A percentile compares a stretch with the other conserved stretches of the same genome.
Conservation (phyloP, 2,113 vertebrate genomes). For the Melanocharis versteri region DNA sequence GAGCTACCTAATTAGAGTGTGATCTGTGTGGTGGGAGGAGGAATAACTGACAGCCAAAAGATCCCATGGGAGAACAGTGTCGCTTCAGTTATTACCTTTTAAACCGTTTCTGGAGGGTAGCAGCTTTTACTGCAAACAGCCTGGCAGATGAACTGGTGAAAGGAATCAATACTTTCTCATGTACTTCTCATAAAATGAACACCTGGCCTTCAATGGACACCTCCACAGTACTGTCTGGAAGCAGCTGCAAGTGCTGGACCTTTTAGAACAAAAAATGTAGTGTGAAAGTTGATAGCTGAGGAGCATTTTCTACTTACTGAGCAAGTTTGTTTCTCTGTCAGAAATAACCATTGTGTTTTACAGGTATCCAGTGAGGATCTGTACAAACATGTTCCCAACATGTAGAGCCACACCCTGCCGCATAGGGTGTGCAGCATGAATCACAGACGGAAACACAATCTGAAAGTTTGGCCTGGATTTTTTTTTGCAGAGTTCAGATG, state of each 20-base stretch:
- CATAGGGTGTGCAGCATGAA: slow-evolving; percentile 1
- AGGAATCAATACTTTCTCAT: not conserved
- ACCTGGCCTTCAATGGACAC: not conserved
- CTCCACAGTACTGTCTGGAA: not conserved
- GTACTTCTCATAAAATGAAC: not conserved
- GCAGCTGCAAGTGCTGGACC: not conserved
- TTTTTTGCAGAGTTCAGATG: not conserved
- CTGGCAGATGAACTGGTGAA: not conserved
- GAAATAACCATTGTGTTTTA: slow-evolving; percentile 24
- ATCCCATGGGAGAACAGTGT: not conserved
- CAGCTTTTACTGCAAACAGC: not conserved
- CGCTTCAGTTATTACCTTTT: not conserved
- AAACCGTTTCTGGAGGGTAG: not conserved
- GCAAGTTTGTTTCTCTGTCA: slow-evolving; percentile 11
- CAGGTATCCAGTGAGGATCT: slow-evolving; percentile 31
- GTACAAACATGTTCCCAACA: slow-evolving; percentile 36
- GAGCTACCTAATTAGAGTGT: not conserved
- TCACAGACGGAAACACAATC: not conserved
- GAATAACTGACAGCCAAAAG: not conserved
- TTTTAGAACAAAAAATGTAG: not conserved
- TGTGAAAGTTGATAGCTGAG: not conserved
- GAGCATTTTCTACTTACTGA: slow-evolving; percentile 20
- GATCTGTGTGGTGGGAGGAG: not conserved
- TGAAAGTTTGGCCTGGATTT: not conserved
- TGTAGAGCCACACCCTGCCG: slow-evolving; percentile 37